Percentiles rank a stretch among this genome's conserved stretches.
phyloP scores from a whole-genome alignment of 1,140 invertebrate species.

The Chymomyza costata region DNA sequence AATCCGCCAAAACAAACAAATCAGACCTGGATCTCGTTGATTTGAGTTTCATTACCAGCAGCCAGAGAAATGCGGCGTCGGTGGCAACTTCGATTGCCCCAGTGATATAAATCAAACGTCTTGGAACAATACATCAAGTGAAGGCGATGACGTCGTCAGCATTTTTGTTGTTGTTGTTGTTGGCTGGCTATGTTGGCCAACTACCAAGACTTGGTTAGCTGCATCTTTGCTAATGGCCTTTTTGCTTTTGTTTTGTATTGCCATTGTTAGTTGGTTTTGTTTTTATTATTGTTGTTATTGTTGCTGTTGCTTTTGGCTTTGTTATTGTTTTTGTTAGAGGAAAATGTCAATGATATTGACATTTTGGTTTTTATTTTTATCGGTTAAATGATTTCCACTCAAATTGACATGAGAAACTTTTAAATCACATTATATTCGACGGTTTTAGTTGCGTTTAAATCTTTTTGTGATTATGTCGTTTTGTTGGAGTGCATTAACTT shows the following conservation, averaged over 20 bases:
- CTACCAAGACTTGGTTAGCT: too few species aligned
- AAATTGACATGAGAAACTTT: slow-evolving; percentile 67
- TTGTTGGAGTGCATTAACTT: too few species aligned
- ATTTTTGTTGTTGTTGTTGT: slow-evolving; percentile 15
- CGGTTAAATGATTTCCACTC: slow-evolving; percentile 43
- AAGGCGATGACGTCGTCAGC: slow-evolving; percentile 19
- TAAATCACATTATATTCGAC: slow-evolving; percentile 44
- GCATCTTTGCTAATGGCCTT: slow-evolving; percentile 40
- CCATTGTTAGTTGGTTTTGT: slow-evolving; percentile 8
- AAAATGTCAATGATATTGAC: slow-evolving; percentile 69
- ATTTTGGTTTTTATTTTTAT: slow-evolving; percentile 43
- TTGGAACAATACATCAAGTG: slow-evolving; percentile 63
- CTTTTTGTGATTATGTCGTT: too few species aligned
- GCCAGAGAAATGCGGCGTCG: slow-evolving; percentile 20
- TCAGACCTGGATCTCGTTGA: too few species aligned
- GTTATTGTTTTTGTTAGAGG: slow-evolving; percentile 7
- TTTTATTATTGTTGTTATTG: slow-evolving; percentile 12
- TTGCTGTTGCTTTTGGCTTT: slow-evolving; percentile 2
- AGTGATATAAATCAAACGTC: slow-evolving; percentile 66
- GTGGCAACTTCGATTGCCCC: not conserved
- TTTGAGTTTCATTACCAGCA: slow-evolving; percentile 70
- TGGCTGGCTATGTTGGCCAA: slow-evolving; percentile 13
- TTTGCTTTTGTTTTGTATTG: not conserved
- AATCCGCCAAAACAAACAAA: too few species aligned
- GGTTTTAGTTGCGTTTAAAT: slow-evolving; percentile 4